phyloP scores from a whole-genome alignment of 1,140 invertebrate genomes.

The Heliothis virescens region DNA sequence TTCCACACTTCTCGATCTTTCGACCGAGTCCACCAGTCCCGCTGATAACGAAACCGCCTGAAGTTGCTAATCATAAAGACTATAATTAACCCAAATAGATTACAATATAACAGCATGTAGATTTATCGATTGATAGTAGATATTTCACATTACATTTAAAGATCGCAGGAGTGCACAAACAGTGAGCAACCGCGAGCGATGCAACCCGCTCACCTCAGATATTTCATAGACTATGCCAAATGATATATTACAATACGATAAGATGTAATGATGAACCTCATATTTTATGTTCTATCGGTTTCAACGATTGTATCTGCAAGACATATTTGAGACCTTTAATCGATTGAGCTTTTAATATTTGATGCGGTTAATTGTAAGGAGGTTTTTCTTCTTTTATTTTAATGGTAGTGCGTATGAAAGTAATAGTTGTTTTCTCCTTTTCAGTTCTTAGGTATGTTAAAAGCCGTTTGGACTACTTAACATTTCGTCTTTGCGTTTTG shows the following conservation, averaged over 20 bases:
- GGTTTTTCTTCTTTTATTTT: too few species aligned
- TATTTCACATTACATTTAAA: conserved; percentile 32
- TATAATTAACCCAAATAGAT: too few species aligned
- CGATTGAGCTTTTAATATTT: conserved; percentile 1
- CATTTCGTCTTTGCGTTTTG: too few species aligned
- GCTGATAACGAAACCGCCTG: too few species aligned
- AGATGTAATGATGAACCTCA: conserved; percentile 28
- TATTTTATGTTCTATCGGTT: conserved; percentile 27
- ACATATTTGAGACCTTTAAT: conserved; percentile 3
- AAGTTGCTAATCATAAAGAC: too few species aligned
- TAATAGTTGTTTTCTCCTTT: too few species aligned
- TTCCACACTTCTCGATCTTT: too few species aligned
- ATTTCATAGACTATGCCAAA: neutral
- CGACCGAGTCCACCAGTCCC: too few species aligned
- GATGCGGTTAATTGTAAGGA: neutral
- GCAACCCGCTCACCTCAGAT: conserved; percentile 15
- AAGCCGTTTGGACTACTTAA: too few species aligned
- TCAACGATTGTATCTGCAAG: conserved; percentile 12
- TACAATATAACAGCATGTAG: neutral
- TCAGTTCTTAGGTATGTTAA: too few species aligned
- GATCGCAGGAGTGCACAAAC: conserved; percentile 18
- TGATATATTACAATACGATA: conserved; percentile 9
- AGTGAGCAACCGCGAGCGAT: conserved; percentile 9
- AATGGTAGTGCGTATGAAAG: too few species aligned
- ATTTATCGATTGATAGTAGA: conserved; percentile 23